Base-by-base conservation (phyloP, 1,140 invertebrate species). In the Drosophila rhopaloa region DNA sequence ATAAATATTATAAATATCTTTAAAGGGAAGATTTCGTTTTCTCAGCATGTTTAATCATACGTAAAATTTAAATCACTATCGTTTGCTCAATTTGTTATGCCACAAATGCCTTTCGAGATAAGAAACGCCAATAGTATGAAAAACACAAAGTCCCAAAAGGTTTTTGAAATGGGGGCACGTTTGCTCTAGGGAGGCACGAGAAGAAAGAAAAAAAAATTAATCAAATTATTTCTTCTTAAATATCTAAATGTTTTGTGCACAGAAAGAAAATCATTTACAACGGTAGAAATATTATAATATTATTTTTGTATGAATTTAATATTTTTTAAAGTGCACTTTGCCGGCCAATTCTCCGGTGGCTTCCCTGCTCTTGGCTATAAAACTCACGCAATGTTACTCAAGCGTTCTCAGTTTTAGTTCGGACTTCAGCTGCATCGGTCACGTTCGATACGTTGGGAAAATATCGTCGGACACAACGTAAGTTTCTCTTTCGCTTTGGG, bases 351-450 rank as follows among this genome's bases (percentile, higher is more conserved):
- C 47, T 50, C 27, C 19, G 37, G 27, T 19, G 6, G 51, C 27
- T 54, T 40, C 41, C n/a, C 65, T 73, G 72, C 35, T 63, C 70
- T 60, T 65, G 53, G 46, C 70, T 84, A 88, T 89, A 88, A 84
- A 88, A 84, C 73, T 65, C 60, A 68, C 67, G 65, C 73, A 75
- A 24, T 59, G 56, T 48, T 65, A 65, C 73, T 48, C 59, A 58
- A 81, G 67, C 73, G 56, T 56, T 88, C 83, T 90, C 76, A 88
- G 85, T 88, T 66, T 80, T 59, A 58, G 58, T 84, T 90, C 61
- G 55, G 58, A 78, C 78, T 56, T 76, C 29, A 56, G 48, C 58
- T 73, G 65, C 40, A 35, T 1, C 68, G 65, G 54, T 90, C 73
- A 89, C 67, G 76, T 59, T 83, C 73, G 63, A 38, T 41, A n/a